Base-by-base conservation (phyloP, 2,888 invertebrate species). In the Pristionchus maxplancki region DNA sequence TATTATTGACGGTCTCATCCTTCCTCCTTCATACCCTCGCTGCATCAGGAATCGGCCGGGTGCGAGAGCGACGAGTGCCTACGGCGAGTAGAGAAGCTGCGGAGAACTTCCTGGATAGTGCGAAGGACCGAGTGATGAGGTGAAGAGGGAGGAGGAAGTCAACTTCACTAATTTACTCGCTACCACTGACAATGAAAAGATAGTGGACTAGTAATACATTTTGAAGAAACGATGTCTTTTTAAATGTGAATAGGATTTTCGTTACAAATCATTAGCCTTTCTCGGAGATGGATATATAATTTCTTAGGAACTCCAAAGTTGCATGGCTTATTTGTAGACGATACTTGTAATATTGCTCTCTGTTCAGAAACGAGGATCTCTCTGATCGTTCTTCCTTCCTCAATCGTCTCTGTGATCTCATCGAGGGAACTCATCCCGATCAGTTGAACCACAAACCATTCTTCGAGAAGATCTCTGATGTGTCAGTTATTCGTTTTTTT, bases 381-480 rank as follows among this genome's bases (percentile, higher is more conserved):
- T 34, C 40, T 3, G 67, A 28, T n/a, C 74, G 87, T 37, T 62
- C 78, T 0, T 15, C 53, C 34, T 87, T 87, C 78, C 53, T 87
- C 37, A 87, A 87, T 87, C 74, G 78, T 37, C 28, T 87, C 15
- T 74, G 53, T 37, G 48, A 48, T 53, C 78, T 74, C 48, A 40
- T 87, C 9, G 87, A 87, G 28, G 31, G 34, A 17, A 91, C 90
- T 0, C 88, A 85, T 28, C 34, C 88, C 11, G 89, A 90, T 74
- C 71, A 89, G 37, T 40, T 91, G 24, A 84, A 85, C 1, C 89
- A 90, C 31, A 78, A 82, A n/a, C 86, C 89, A 62, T 90, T 91
- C 88, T 91, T 91, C 82, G 89, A 90, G 37, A 88, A 89, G 4
- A n/a, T 91, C 11, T 89, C 90, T 67, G 87, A 89, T 17, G 71